Base-by-base conservation (phyloP, 2,888 invertebrate species). In the Drosophila dives region DNA sequence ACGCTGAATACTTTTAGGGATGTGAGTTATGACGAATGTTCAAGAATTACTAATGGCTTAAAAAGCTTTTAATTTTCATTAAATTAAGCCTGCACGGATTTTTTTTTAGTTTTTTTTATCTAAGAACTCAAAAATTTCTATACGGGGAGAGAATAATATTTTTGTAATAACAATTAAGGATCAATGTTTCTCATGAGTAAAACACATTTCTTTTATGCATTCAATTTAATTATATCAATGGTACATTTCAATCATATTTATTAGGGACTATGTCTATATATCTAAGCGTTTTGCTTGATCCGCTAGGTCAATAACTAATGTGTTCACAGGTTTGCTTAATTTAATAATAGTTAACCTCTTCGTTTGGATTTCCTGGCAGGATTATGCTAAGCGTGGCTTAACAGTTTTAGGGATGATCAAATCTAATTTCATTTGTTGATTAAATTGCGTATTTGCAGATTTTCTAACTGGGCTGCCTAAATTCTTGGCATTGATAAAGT, bases 401-500 rank as follows among this genome's bases (percentile, higher is more conserved):
- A 11, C 11, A 40, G n/a, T 10, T 2, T 10, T 40, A 8, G 12
- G 10, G 5, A 20, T 23, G 8, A 26, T 36, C 26, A 54, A 38
- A 12, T 55, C 54, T n/a, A 36, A 8, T 40, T 17, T 23, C 6
- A 34, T 20, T 40, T 23, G 12, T 15, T n/a, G n/a, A 42, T 33
- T 17, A 17, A 33, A 48, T 23, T 38, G 45, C 23, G 12, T 15
- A 15, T 50, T 6, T 2, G 32, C 2, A 12, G 10, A 20, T 51
- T 33, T 11, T 11, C 1, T n/a, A 20, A 17, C 17, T 56, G 7
- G 7, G 11, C 7, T 26, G 34, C 23, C 29, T 40, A 36, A 15
- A 49, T 36, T 73, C 70, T 88, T 1, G 77, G 67, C 56, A 90
- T 17, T 0, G 81, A 84, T 3, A 86, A 45, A 0, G 80, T 75